phyloP scores from a whole-genome alignment of 2,113 vertebrate species.

The Gnathonemus longibarbis region DNA sequence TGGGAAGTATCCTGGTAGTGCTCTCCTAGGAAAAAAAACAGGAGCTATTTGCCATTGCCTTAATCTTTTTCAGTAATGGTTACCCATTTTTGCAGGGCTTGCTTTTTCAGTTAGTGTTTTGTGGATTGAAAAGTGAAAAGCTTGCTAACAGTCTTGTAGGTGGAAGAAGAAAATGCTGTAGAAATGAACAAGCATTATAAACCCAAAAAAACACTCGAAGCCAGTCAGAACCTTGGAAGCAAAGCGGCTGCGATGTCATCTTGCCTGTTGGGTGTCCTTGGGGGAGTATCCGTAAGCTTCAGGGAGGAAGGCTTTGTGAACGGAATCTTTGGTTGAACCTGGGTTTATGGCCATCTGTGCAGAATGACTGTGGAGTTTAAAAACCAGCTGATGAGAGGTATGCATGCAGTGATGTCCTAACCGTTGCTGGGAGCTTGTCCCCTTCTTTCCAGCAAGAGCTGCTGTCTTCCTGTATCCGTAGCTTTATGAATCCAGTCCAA shows the following conservation, averaged over 20 bases:
- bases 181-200: conserved; percentile 4
- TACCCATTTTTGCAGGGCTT: neutral
- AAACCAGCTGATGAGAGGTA: conserved; percentile 51
- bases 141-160: neutral
- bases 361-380: conserved; percentile 42
- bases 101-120: neutral
- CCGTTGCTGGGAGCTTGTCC: conserved; percentile 73
- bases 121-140: conserved; percentile 5
- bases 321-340: conserved; percentile 64
- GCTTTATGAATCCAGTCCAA: conserved; percentile 63
- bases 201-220: neutral
- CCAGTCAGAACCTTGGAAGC: neutral
- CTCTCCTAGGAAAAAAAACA: neutral
- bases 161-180: conserved; percentile 4
- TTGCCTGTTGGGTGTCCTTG: conserved; percentile 48
- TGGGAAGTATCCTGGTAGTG: neutral
- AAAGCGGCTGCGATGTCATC: neutral
- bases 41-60: neutral
- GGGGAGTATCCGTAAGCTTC: conserved; percentile 69
- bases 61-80: neutral
- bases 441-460: conserved; percentile 64
- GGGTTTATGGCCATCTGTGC: conserved; percentile 42
- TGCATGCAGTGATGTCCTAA: conserved; percentile 79
- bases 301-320: conserved; percentile 73
- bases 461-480: conserved; percentile 56